A percentile compares a stretch with the other conserved stretches of the same genome.
These are phyloP conservation scores for Fragum sueziense DNA, from an alignment of 2,888 invertebrate genomes.

Conservation along the genomic window DNA sequence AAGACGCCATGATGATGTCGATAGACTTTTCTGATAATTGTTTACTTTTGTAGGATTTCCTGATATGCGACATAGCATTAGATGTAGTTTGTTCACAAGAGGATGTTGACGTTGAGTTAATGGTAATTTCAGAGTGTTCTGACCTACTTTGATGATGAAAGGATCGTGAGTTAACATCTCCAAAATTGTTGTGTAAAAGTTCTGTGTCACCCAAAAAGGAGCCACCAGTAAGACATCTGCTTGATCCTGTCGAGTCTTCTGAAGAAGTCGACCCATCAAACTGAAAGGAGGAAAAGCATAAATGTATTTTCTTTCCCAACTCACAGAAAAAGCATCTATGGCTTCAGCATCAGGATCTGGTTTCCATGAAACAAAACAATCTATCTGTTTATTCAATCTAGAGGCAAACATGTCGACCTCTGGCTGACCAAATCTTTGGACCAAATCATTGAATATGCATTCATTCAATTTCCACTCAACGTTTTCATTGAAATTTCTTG, in stretches of 20 bases:
- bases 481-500: slow-evolving; percentile 23
- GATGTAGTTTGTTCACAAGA: slow-evolving; percentile 25
- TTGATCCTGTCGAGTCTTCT: slow-evolving; percentile 30
- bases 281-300: slow-evolving; percentile 46
- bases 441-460: background rate
- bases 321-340: slow-evolving; percentile 29
- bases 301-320: slow-evolving; percentile 23
- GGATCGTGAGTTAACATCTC: slow-evolving; percentile 26
- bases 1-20: slow-evolving; percentile 44
- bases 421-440: slow-evolving; percentile 14
- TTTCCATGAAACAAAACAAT: slow-evolving; percentile 25
- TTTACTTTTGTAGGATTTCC: slow-evolving; percentile 18
- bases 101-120: slow-evolving; percentile 7
- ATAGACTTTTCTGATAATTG: slow-evolving; percentile 24
- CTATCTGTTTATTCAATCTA: slow-evolving; percentile 19
- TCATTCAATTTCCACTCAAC: slow-evolving; percentile 33
- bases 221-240: slow-evolving; percentile 41
- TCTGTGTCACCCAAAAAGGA: slow-evolving; percentile 35
- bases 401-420: slow-evolving; percentile 26
- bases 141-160: slow-evolving; percentile 15
- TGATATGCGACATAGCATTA: slow-evolving; percentile 31
- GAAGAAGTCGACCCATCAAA: slow-evolving; percentile 22
- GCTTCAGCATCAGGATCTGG: slow-evolving; percentile 30
- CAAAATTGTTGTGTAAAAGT: slow-evolving; percentile 24
- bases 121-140: slow-evolving; percentile 14